A percentile compares a stretch with the other conserved stretches of the same genome.
Conservation (phyloP, 2,113 vertebrate species). For the Sus scrofa region T2T-Sscrofa CM000817.6:77309001-77309500, state of each 20-base stretch:
- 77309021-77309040: not conserved
- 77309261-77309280: not conserved
- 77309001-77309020: not conserved
- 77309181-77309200: not conserved
- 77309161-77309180: not conserved
- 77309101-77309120: not conserved
- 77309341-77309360: not conserved
- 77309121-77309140: not conserved
- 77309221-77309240: not conserved
- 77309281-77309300: not conserved
- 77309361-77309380: accelerated
- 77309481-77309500: not conserved
- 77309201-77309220: not conserved
- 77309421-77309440: not conserved
- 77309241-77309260: not conserved
- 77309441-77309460: not conserved
- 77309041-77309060: too few relatives aligned
- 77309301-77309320: not conserved
- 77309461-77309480: not conserved
- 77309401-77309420: not conserved
- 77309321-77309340: not conserved
- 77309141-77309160: not conserved
- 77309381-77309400: not conserved
- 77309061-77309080: not conserved
- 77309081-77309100: not conserved